Base-by-base conservation (phyloP, 2,888 invertebrate species). In the Pollenia labialis region DNA sequence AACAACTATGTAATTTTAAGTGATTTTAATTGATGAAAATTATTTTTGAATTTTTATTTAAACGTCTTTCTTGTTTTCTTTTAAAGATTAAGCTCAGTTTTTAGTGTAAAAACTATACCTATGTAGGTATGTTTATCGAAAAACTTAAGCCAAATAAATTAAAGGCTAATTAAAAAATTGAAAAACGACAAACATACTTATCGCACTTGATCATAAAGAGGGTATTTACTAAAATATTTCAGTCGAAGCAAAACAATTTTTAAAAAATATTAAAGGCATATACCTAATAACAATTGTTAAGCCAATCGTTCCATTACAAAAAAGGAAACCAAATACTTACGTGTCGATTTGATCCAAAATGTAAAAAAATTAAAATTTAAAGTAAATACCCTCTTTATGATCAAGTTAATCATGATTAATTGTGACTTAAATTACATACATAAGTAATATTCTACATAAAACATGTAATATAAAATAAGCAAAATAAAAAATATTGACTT, bases 371-470 rank as follows among this genome's bases (percentile, higher is more conserved):
- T 32, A 32, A 32, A 32, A 32, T 32, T 32, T 32, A 6, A 2
- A 6, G 32, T 32, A 0, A 32, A 32, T 32, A 32, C 4, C 32
- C 32, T 6, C 0, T 32, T 32, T 6, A 32, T 32, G 32, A 81
- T 66, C 2, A 60, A 76, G 40, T 58, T 54, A 10, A 1, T 16
- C 54, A 75, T 85, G 44, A 16, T 66, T 85, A 46, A 80, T 64
- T 85, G 85, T 85, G 83, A 85, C 68, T 77, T 85, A 62, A 71
- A 85, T 56, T 48, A 62, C 16, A 42, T 48, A 62, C 16, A 42
- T 48, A 76, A 75, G 46, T 81, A 23, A 48, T 69, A 66, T 64
- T 81, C 16, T 76, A 44, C 14, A 72, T 66, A 52, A 32, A 71
- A 9, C 52, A 71, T 23, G 56, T 54, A 68, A 76, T 69, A 66